Percentiles rank a stretch among this genome's conserved stretches.
Evolutionary conservation across 2,888 invertebrate species (phyloP).

Genomic region (Protophormia terraenovae): DNA sequence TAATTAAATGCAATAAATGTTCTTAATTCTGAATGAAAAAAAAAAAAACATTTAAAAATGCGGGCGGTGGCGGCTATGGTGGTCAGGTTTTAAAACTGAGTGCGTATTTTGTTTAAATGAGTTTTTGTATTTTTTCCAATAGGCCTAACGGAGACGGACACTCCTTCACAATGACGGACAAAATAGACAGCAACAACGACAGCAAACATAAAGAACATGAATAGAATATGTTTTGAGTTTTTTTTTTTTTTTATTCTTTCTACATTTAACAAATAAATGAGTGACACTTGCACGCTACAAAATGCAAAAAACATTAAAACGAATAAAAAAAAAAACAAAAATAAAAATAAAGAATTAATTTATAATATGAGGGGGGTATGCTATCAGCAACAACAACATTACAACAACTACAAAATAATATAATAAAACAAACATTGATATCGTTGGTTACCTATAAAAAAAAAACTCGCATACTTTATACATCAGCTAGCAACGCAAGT

Average conservation of each 20-base stretch:
- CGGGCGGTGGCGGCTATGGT: conserved; percentile 25
- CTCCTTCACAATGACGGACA: conserved; percentile 56
- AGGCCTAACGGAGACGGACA: conserved; percentile 61
- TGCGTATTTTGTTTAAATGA: conserved; percentile 5
- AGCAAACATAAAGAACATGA: conserved; percentile 50
- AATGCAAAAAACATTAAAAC: conserved; percentile 54
- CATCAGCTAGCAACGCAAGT: conserved; percentile 26
- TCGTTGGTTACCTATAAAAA: background rate
- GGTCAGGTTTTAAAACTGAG: conserved; percentile 4
- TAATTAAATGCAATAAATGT: conserved; percentile 39
- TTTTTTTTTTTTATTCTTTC: background rate
- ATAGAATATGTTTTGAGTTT: conserved; percentile 24
- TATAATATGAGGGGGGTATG: background rate
- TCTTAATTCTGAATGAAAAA: background rate
- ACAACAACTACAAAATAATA: background rate
- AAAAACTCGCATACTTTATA: background rate
- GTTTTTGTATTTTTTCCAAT: background rate
- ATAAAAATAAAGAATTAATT: background rate
- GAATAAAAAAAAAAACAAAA: background rate
- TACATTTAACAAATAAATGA: conserved; percentile 13
- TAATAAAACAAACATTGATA: conserved; percentile 21
- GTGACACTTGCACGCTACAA: conserved; percentile 60
- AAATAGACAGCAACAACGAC: conserved; percentile 43
- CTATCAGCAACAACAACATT: background rate
- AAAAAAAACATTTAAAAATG: background rate